Evolutionary conservation across 2,888 invertebrate species (phyloP).

Genomic region (Colletes collaris): DNA sequence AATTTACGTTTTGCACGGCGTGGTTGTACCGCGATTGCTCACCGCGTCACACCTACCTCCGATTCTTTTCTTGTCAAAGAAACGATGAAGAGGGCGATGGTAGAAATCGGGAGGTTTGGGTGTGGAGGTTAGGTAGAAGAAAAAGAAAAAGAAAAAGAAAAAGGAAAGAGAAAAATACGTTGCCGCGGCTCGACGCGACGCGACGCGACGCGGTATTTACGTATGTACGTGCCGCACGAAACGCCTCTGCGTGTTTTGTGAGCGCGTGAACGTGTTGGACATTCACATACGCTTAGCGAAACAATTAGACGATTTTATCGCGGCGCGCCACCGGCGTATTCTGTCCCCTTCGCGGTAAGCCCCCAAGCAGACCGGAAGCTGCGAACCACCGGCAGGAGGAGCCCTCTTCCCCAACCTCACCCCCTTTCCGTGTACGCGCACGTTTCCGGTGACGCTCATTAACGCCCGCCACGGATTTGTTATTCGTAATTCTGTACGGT

Average conservation of each 20-base stretch:
- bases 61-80: slow-evolving; percentile 39
- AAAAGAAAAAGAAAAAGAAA: slow-evolving; percentile 29
- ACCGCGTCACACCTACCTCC: slow-evolving; percentile 23
- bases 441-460: slow-evolving; percentile 82
- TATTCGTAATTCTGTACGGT: slow-evolving; percentile 79
- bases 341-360: slow-evolving; percentile 76
- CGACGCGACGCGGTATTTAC: too few relatives aligned
- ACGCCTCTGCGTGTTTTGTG: slow-evolving; percentile 49
- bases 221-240: slow-evolving; percentile 57
- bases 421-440: slow-evolving; percentile 36
- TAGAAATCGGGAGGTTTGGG: too few relatives aligned
- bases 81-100: background rate
- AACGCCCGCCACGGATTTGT: slow-evolving; percentile 82
- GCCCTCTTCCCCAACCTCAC: slow-evolving; percentile 18
- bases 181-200: background rate
- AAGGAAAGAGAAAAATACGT: slow-evolving; percentile 33
- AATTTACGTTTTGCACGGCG: slow-evolving; percentile 25
- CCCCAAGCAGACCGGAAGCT: slow-evolving; percentile 81
- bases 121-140: too few relatives aligned
- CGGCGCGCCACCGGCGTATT: slow-evolving; percentile 75
- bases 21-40: slow-evolving; percentile 15
- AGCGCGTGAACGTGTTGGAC: slow-evolving; percentile 71
- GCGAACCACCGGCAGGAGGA: slow-evolving; percentile 63
- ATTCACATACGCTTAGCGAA: slow-evolving; percentile 83
- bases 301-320: slow-evolving; percentile 83